Conservation (phyloP, 2,113 vertebrate species). For the Eptatretus burgeri region DNA sequence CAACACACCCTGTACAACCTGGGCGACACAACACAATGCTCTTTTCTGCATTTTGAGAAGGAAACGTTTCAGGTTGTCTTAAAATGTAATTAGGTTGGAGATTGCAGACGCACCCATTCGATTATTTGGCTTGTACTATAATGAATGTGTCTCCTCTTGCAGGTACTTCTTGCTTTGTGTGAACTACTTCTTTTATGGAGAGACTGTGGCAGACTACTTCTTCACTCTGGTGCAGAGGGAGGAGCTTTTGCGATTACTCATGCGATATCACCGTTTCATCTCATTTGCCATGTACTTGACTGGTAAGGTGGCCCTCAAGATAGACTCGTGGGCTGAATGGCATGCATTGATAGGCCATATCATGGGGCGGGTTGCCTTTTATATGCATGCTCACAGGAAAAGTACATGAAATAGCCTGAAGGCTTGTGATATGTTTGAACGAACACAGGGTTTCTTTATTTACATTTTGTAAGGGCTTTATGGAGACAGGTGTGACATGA, state of each 20-base stretch:
- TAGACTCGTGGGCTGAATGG: too few relatives aligned
- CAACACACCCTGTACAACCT: too few relatives aligned
- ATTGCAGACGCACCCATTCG: too few relatives aligned
- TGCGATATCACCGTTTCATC: slow-evolving; percentile 95
- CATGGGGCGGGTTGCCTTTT: too few relatives aligned
- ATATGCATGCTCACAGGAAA: too few relatives aligned
- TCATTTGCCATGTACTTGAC: slow-evolving; percentile 83
- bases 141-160: slow-evolving; percentile 5
- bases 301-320: slow-evolving; percentile 19
- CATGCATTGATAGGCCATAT: too few relatives aligned
- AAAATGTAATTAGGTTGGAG: too few relatives aligned
- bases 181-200: slow-evolving; percentile 94
- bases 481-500: too few relatives aligned
- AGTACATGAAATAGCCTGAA: too few relatives aligned
- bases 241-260: slow-evolving; percentile 72
- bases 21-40: not conserved
- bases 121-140: not conserved
- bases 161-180: slow-evolving; percentile 96
- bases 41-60: not conserved
- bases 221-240: slow-evolving; percentile 84
- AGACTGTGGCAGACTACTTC: slow-evolving; percentile 89
- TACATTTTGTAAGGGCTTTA: too few relatives aligned
- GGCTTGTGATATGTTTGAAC: too few relatives aligned
- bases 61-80: not conserved
- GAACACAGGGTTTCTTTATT: too few relatives aligned